A percentile compares a stretch with the other conserved stretches of the same genome.
Conservation (phyloP, 2,113 vertebrate genomes). For the Dicaeum eximium region DNA sequence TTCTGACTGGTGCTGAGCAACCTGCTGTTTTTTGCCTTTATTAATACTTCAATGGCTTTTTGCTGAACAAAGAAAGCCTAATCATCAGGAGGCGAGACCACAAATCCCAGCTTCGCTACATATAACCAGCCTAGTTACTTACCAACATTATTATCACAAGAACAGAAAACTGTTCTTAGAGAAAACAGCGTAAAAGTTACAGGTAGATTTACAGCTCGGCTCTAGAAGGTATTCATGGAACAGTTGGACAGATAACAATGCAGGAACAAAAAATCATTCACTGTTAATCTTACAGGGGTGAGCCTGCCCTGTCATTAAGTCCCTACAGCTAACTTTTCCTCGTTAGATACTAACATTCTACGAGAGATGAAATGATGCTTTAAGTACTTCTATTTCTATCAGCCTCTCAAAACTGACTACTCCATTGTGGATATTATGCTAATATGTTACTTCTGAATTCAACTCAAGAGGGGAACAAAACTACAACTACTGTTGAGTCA, state of each 20-base stretch:
- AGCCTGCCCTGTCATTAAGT: neutral
- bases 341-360: neutral
- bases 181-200: neutral
- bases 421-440: neutral
- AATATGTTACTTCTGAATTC: neutral
- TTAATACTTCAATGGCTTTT: neutral
- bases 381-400: neutral
- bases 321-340: neutral
- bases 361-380: neutral
- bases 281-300: fast-evolving
- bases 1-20: neutral
- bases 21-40: neutral
- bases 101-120: neutral
- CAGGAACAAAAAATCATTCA: neutral
- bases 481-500: neutral
- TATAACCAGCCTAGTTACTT: neutral
- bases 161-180: neutral
- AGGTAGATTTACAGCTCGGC: neutral
- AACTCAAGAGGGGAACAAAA: neutral
- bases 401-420: neutral
- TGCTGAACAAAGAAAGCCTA: neutral
- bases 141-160: neutral
- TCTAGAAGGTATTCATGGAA: neutral
- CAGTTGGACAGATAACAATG: neutral
- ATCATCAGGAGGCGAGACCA: neutral